Evolutionary conservation across 2,797 vertebrate genomes (phyloP).

Genomic region (Silurus lanzhouensis): DNA sequence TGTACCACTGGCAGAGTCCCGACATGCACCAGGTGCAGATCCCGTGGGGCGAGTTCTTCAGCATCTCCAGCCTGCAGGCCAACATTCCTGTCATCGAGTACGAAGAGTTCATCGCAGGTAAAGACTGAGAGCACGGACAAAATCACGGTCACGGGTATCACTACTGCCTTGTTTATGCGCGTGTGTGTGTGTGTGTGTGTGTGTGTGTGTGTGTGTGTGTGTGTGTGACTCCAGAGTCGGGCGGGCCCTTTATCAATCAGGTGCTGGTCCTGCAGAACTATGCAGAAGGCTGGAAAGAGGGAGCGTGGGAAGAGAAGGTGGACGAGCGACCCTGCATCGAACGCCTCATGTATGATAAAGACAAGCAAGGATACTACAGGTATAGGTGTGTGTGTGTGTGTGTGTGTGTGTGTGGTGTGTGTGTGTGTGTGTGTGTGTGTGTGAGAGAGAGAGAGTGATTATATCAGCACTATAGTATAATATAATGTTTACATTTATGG

Average conservation of each 20-base stretch:
- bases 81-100: conserved; percentile 93
- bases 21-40: conserved; percentile 87
- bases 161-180: neutral
- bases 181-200: conserved; percentile 3
- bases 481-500: no score
- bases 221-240: conserved; percentile 79
- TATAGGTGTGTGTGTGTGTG: conserved; percentile 55
- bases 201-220: conserved; percentile 16
- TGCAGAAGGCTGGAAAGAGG: conserved; percentile 92
- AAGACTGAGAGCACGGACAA: conserved; percentile 32
- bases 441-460: no score
- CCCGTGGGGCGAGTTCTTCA: conserved; percentile 91
- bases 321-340: conserved; percentile 88
- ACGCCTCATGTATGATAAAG: conserved; percentile 84
- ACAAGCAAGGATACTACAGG: conserved; percentile 93
- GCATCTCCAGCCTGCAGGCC: conserved; percentile 83
- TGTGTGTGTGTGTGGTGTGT: neutral
- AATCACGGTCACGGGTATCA: neutral
- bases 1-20: conserved; percentile 97
- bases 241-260: conserved; percentile 93
- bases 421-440: neutral
- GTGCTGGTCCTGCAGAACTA: conserved; percentile 92
- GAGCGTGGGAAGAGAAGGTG: conserved; percentile 95
- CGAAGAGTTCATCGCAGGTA: conserved; percentile 92
- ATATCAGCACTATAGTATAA: no score